Evolutionary conservation across 1,140 invertebrate genomes (phyloP).

Genomic region (Meloidogyne chitwoodi): DNA sequence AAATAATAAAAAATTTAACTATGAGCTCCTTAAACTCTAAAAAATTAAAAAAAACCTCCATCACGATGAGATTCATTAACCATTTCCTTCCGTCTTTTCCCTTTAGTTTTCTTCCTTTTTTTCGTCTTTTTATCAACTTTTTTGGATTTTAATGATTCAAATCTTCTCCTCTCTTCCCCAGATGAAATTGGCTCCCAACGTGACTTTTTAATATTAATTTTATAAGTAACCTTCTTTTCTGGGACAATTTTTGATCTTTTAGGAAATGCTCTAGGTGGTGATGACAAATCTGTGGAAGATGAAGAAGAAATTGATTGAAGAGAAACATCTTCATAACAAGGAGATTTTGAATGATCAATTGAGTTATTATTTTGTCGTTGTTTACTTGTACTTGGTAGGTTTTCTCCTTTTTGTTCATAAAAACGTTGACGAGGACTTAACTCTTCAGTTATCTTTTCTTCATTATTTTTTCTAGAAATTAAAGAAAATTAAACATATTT

Average conservation of each 20-base stretch:
- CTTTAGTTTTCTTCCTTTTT: neutral
- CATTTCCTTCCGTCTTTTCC: neutral
- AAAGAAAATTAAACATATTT: too few species aligned
- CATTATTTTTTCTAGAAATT: too few species aligned
- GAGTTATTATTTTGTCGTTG: neutral
- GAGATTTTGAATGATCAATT: neutral
- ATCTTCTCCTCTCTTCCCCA: neutral
- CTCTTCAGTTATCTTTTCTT: neutral
- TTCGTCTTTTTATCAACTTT: neutral
- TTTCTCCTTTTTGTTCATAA: neutral
- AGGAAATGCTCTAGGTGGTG: neutral
- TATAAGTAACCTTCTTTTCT: neutral
- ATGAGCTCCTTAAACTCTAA: neutral
- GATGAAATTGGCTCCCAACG: conserved; percentile 8
- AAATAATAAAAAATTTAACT: neutral
- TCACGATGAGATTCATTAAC: neutral
- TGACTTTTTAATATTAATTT: neutral
- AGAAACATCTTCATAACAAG: neutral
- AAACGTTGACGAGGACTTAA: neutral
- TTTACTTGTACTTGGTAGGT: neutral
- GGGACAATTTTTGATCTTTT: neutral
- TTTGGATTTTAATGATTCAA: neutral
- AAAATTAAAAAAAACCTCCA: neutral
- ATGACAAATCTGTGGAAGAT: neutral
- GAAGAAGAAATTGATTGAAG: neutral